These are phyloP conservation scores for Chiroxiphia lanceolata DNA, from an alignment of 2,797 vertebrate species.

Conservation along the genomic window DNA sequence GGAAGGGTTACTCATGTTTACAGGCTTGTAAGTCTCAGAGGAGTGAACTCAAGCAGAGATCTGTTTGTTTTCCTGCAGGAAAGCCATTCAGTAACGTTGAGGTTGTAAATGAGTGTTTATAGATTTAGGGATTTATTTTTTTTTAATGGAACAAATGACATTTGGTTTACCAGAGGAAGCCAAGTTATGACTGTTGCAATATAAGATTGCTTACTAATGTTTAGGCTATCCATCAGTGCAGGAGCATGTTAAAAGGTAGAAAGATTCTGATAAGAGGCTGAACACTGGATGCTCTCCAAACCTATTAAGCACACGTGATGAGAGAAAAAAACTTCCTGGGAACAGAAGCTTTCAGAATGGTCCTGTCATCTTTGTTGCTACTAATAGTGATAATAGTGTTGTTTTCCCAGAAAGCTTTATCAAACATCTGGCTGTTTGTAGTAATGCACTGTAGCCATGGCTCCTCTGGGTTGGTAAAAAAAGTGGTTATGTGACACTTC, in stretches of 20 bases:
- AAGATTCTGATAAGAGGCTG: conserved; percentile 34
- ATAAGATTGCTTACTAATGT: conserved; percentile 32
- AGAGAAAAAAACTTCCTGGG: neutral
- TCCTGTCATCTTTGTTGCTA: neutral
- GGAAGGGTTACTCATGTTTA: conserved; percentile 6
- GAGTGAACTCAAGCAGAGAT: conserved; percentile 30
- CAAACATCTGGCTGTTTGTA: neutral
- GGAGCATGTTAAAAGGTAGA: conserved; percentile 31
- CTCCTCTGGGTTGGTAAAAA: neutral
- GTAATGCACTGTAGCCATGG: neutral
- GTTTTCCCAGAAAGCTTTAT: neutral
- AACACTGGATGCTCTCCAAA: neutral
- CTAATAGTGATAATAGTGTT: neutral
- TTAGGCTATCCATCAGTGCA: conserved; percentile 34
- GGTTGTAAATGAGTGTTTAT: conserved; percentile 46
- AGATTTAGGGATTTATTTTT: neutral
- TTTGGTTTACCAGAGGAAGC: conserved; percentile 48
- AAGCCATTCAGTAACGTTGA: neutral
- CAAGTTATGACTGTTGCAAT: conserved; percentile 46
- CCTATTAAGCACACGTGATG: neutral
- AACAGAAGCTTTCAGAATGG: neutral
- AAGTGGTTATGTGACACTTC: neutral
- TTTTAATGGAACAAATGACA: conserved; percentile 36
- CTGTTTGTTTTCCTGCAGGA: conserved; percentile 54
- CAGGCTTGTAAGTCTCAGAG: neutral